Base-by-base conservation (phyloP, 2,797 vertebrate species). In the Rhynchonycteris naso region DNA sequence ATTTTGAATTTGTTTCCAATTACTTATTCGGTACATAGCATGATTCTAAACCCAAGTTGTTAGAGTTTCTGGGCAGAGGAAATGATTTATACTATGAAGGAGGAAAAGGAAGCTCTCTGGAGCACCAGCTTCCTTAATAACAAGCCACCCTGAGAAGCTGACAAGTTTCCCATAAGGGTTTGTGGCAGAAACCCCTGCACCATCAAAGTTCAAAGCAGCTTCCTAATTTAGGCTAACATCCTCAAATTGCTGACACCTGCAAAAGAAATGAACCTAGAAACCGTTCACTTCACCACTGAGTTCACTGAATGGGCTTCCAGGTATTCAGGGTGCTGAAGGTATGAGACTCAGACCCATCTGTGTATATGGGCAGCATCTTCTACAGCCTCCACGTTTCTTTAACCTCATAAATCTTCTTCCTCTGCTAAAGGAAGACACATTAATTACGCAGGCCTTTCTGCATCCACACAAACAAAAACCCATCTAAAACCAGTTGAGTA, bases 181-280 rank as follows among this genome's bases (percentile, higher is more conserved):
- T 24, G 54, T 9, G 58, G 69, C 76, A 72, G 85, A 90, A 95
- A 63, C 30, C 19, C 43, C 18, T 28, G n/a, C 22, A 63, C 15
- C 30, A 65, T 76, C 88, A 88, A 93, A 75, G 35, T 82, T 69
- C 80, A 91, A 95, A 93, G 83, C 7, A 12, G 24, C 63, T 72
- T 75, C 69, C 68, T 82, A 58, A 84, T 61, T 38, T 38, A 92
- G n/a, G 38, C 5, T 52, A 81, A 38, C 18, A 50, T 52, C 83
- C 72, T 47, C 54, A 92, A 66, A 78, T 21, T 59, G 14, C 58
- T 82, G 82, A 86, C 58, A 61, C n/a, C 18, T 47, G 35, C 5
- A 22, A 16, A 24, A 81, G 72, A 90, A 92, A 92, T 95, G 54
- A 78, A 90, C 47, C 56, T 65, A 24, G 65, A n/a, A 87, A 65